These are phyloP conservation scores for Danio choprae DNA, from an alignment of 2,797 vertebrate genomes.

Conservation along the genomic window DNA sequence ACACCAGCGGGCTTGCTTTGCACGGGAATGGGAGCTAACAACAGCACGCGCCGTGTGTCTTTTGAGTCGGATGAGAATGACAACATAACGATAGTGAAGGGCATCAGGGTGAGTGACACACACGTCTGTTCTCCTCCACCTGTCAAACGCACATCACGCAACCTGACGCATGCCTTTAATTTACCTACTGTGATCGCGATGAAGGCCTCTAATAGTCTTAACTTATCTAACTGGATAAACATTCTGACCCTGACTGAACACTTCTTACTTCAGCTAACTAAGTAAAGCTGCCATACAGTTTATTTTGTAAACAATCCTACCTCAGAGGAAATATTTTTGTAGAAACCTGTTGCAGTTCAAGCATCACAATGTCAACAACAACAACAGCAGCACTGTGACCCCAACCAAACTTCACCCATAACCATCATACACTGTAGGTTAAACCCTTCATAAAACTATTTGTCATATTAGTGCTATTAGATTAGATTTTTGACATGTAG, in stretches of 20 bases:
- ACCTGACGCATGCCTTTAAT: conserved; percentile 5
- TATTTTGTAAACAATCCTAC: not conserved
- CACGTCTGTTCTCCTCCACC: conserved; percentile 11
- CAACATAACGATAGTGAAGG: conserved; percentile 95
- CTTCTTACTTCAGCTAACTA: not conserved
- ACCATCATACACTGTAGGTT: not conserved
- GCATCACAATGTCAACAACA: conserved; percentile 21
- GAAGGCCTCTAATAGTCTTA: not conserved
- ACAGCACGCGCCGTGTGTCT: conserved; percentile 89
- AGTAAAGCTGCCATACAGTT: not conserved
- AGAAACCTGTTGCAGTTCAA: conserved; percentile 19
- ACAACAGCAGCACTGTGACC: not conserved
- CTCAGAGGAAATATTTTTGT: not conserved
- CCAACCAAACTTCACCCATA: not conserved
- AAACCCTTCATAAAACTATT: not conserved
- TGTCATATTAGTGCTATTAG: not conserved
- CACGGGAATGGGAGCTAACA: conserved; percentile 85
- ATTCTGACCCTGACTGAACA: not conserved
- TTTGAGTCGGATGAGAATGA: conserved; percentile 96
- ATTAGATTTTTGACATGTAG: too few relatives aligned
- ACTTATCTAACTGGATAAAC: conserved; percentile 4
- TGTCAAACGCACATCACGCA: conserved; percentile 21
- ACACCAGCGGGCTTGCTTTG: conserved; percentile 31
- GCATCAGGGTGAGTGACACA: conserved; percentile 90
- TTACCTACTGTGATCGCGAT: conserved; percentile 5